Evolutionary conservation across 2,797 vertebrate genomes (phyloP).

Genomic region (Periparus ater): DNA sequence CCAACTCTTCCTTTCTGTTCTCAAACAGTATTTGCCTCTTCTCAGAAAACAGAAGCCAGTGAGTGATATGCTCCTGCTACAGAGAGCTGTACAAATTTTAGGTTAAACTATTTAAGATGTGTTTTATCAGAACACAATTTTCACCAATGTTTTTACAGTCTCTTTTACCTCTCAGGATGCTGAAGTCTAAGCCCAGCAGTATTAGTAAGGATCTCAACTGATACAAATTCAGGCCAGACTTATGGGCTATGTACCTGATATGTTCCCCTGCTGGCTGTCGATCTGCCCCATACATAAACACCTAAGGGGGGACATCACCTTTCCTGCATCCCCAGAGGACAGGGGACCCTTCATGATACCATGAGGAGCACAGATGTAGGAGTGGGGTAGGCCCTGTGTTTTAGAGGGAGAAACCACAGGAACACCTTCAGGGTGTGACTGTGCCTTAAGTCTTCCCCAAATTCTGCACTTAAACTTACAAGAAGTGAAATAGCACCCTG

Average conservation of each 20-base stretch:
- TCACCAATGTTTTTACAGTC: neutral
- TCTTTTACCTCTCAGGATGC: neutral
- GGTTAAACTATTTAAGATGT: neutral
- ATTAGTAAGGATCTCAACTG: neutral
- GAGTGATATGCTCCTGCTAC: neutral
- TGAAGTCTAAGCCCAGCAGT: neutral
- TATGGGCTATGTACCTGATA: neutral
- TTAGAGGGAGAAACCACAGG: neutral
- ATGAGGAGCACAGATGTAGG: accelerated
- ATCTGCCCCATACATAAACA: neutral
- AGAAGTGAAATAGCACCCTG: neutral
- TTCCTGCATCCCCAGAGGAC: neutral
- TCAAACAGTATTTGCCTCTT: neutral
- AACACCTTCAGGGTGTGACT: neutral
- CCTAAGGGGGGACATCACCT: neutral
- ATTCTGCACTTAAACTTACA: neutral
- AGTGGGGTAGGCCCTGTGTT: neutral
- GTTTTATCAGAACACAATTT: neutral
- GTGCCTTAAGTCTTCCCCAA: neutral
- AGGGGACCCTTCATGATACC: accelerated
- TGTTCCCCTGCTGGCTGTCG: neutral
- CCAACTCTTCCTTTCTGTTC: neutral
- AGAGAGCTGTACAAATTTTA: neutral
- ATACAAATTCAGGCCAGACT: neutral
- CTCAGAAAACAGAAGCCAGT: neutral